Base-by-base conservation (phyloP, 2,888 invertebrate species). In the Drosophila yooni region DNA sequence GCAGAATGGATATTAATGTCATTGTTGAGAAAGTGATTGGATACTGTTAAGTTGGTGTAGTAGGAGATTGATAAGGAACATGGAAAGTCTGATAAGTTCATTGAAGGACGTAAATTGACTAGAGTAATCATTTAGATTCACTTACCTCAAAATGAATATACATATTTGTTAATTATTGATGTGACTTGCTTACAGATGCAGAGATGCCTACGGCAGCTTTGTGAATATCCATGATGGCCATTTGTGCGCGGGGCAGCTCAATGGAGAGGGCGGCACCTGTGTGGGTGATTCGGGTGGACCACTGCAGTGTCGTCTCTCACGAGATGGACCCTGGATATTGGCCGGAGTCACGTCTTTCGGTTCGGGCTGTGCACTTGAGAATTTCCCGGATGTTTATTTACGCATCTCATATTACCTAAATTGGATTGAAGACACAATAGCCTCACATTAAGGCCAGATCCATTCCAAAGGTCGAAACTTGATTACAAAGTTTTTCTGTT, bases 261-360 rank as follows among this genome's bases (percentile, higher is more conserved):
- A 97, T 91, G 97, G 97, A 1, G 96, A 97, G 63, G 96, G 96
- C 13, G 98, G 98, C 56, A 97, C 98, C 53, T 98, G 98, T 93
- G 97, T 98, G 94, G 98, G 98, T 5, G 98, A 98, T 93, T 97
- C 97, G 4, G 98, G 98, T 0, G 98, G 98, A 0, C 98, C 98
- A 0, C 94, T 98, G 15, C 98, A 98, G 92, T 98, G 98, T 88
- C 95, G 96, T 10, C 94, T 95, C 51, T 93, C 94, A 1, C 91
- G 94, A 2, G 96, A 97, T 63, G 97, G 97, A 0, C 95, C 96
- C 54, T 98, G 98, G 98, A 97, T 97, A 89, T 94, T 98, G 38
- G 96, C 96, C 0, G 98, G 98, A 0, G 95, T 98, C 43, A 98
- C 98, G 0, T 98, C 98, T 0, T 98, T 98, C 90, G 98, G 98